Percentiles rank a stretch among this genome's conserved stretches.
Evolutionary conservation across 2,888 invertebrate genomes (phyloP).

Genomic region (Macrosoma leucophasiata): DNA sequence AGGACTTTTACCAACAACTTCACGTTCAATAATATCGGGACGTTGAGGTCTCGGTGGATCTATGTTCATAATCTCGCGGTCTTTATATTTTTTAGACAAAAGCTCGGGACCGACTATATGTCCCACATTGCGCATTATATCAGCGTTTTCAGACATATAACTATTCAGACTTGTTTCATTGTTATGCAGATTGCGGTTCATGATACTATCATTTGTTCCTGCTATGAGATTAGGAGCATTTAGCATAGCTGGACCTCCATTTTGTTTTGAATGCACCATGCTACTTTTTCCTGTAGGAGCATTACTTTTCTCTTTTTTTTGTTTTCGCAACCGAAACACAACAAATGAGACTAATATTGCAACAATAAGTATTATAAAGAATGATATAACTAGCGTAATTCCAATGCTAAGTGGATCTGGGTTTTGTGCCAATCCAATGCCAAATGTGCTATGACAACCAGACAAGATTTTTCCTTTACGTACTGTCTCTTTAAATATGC

Average conservation of each 20-base stretch:
- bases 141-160: conserved; percentile 83
- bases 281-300: conserved; percentile 77
- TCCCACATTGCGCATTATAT: conserved; percentile 83
- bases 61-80: conserved; percentile 84
- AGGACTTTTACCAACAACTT: conserved; percentile 89
- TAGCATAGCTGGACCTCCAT: conserved; percentile 81
- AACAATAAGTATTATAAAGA: conserved; percentile 92
- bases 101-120: conserved; percentile 91
- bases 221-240: conserved; percentile 81
- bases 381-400: conserved; percentile 93
- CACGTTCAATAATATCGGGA: conserved; percentile 95
- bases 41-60: conserved; percentile 87
- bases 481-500: conserved; percentile 82
- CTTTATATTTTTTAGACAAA: conserved; percentile 91
- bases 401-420: conserved; percentile 94
- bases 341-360: conserved; percentile 94
- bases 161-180: conserved; percentile 82
- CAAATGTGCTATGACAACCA: conserved; percentile 86
- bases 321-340: conserved; percentile 91
- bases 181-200: conserved; percentile 80
- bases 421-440: conserved; percentile 84
- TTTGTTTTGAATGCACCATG: conserved; percentile 87
- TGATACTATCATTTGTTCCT: conserved; percentile 80
- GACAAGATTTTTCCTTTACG: conserved; percentile 82
- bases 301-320: conserved; percentile 89